Percentiles rank a stretch among this genome's conserved stretches.
These are phyloP conservation scores for Petrocephalus schoutedeni DNA, from an alignment of 2,797 vertebrate species.

Conservation along the genomic window DNA sequence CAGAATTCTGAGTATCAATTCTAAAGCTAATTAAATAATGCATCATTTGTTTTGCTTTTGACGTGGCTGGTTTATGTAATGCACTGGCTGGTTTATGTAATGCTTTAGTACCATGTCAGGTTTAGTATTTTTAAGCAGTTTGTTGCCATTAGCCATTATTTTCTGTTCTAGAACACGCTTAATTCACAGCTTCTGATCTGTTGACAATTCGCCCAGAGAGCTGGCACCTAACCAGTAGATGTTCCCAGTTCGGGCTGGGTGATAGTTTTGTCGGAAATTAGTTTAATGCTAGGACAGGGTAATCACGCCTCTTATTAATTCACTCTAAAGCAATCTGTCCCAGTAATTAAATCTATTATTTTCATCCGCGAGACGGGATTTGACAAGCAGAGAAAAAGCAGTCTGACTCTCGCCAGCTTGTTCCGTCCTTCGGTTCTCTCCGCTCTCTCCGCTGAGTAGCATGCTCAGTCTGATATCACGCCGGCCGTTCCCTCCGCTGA, in stretches of 20 bases:
- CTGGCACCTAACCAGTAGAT: neutral
- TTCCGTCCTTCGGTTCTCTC: slow-evolving; percentile 36
- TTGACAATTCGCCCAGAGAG: neutral
- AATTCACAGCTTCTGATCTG: neutral
- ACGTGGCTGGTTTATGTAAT: neutral
- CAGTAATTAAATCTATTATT: slow-evolving; percentile 57
- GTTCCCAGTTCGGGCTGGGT: neutral
- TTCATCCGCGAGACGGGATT: slow-evolving; percentile 46
- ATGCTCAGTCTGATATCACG: slow-evolving; percentile 50
- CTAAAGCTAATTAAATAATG: neutral
- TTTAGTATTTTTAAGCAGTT: neutral
- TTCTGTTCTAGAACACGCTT: neutral
- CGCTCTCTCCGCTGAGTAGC: slow-evolving; percentile 14
- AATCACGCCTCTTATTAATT: slow-evolving; percentile 44
- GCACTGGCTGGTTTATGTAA: neutral
- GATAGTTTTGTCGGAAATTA: slow-evolving; percentile 42
- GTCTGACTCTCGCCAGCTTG: slow-evolving; percentile 58
- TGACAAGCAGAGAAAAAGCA: slow-evolving; percentile 55
- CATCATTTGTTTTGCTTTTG: neutral
- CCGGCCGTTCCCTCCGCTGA: slow-evolving; percentile 40
- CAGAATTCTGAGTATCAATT: neutral
- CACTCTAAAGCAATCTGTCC: slow-evolving; percentile 51
- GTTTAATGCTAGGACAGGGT: slow-evolving; percentile 39
- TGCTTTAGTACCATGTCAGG: neutral
- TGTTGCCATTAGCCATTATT: neutral